Base-by-base conservation (phyloP, 2,113 vertebrate genomes). In the Aramus guarauna region DNA sequence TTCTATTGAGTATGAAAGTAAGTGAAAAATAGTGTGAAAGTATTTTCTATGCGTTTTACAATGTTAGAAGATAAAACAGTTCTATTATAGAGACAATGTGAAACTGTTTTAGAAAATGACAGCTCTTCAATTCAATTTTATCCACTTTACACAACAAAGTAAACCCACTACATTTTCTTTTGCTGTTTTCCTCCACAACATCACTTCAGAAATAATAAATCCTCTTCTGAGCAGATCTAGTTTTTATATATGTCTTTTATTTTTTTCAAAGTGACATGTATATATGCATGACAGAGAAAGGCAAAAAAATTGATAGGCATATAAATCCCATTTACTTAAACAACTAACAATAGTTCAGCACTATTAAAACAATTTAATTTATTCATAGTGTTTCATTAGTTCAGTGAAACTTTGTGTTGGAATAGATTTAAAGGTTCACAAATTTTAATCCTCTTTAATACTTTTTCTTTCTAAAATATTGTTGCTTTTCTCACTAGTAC, bases 111-210 rank as follows among this genome's bases (percentile, higher is more conserved):
- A 71, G 47, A 86, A 94, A 90, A 84, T 94, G 92, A 93, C 92
- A 92, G 59, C 41, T 96, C 76, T 93, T 94, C 88, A 88, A 34
- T 97, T 94, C 67, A 67, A 5, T 95, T 90, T 76, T 69, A 77
- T 80, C 78, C 83, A 60, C 47, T 77, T 94, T 62, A 94, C 52
- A 78, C 75, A 88, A 47, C 64, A 83, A 86, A 88, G 82, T 86
- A 77, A 95, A 96, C 37, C 0, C 41, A 52, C 59, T 92, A 39
- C 5, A 76, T 67, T 90, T 91, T 90, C 36, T 84, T 92, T 86
- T 55, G 11, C 66, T 90, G 24, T 32, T 85, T 89, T 79, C 29
- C 19, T 91, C 55, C 14, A 32, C 20, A 47, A 8, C 73, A 39
- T 77, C 67, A 27, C 63, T 93, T 93, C 78, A 92, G 90, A 94